phyloP scores from a whole-genome alignment of 2,113 vertebrate genomes.

The Carettochelys insculpta region DNA sequence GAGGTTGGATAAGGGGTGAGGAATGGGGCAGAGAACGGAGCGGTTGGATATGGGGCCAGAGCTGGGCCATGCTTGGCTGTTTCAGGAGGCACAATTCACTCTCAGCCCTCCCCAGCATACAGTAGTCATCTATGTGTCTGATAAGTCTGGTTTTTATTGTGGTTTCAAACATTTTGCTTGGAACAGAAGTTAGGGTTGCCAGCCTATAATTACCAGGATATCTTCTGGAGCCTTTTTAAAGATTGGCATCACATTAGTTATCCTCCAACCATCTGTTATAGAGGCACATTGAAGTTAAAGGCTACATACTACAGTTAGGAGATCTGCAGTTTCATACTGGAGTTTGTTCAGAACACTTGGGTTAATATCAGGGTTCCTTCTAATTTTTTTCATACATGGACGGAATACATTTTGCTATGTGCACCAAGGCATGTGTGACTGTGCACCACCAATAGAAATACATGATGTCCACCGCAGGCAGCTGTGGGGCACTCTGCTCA shows the following conservation, averaged over 20 bases:
- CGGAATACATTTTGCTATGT: no score
- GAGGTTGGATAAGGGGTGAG: no score
- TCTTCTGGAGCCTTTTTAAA: not conserved
- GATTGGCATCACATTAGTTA: not conserved
- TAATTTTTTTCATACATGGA: no score
- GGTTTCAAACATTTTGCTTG: not conserved
- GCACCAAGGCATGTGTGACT: no score
- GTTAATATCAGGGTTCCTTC: no score
- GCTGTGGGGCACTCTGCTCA: no score
- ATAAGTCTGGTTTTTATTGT: not conserved
- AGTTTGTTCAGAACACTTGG: not conserved
- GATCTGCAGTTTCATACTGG: not conserved
- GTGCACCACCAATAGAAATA: no score
- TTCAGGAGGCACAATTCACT: no score
- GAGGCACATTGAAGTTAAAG: not conserved
- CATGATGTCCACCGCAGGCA: no score
- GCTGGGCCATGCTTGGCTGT: no score
- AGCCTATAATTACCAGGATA: not conserved
- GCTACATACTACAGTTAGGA: not conserved
- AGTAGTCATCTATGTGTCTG: not conserved
- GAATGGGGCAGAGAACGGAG: no score
- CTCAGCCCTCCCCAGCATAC: not conserved
- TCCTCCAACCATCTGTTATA: not conserved
- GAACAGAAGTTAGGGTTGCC: not conserved
- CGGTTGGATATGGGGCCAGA: no score